Percentiles rank a stretch among this genome's conserved stretches.
These are phyloP conservation scores for Dasyurus viverrinus DNA, from an alignment of 2,113 vertebrate species.

Conservation along the genomic window DNA sequence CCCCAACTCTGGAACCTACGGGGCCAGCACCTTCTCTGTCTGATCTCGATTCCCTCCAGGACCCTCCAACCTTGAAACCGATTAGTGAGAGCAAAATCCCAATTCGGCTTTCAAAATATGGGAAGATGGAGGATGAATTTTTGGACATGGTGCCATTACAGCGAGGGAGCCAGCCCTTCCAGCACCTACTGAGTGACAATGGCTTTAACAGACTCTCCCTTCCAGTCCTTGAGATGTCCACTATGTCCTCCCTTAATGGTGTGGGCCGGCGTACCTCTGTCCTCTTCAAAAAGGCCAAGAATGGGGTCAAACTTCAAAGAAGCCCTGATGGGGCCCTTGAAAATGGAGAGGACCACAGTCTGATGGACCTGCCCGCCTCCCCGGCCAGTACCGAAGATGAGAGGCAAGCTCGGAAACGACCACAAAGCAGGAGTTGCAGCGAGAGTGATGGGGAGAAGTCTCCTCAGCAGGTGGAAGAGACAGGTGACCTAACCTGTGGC, in stretches of 20 bases:
- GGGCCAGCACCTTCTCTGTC: slow-evolving; percentile 91
- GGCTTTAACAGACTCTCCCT: slow-evolving; percentile 87
- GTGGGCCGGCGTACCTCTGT: slow-evolving; percentile 94
- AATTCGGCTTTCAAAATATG: slow-evolving; percentile 86
- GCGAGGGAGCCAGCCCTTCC: slow-evolving; percentile 82
- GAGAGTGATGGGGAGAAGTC: slow-evolving; percentile 87
- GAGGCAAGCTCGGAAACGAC: slow-evolving; percentile 78
- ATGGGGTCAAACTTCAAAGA: slow-evolving; percentile 90
- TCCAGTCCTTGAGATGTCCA: slow-evolving; percentile 62
- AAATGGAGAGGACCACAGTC: slow-evolving; percentile 85
- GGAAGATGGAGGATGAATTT: slow-evolving; percentile 85
- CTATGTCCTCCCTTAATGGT: slow-evolving; percentile 77
- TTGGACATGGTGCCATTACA: slow-evolving; percentile 84
- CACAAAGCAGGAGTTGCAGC: slow-evolving; percentile 78
- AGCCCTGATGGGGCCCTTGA: slow-evolving; percentile 87
- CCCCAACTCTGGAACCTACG: slow-evolving; percentile 95
- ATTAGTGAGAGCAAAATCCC: slow-evolving; percentile 87
- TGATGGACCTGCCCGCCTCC: slow-evolving; percentile 70
- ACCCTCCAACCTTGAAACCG: slow-evolving; percentile 94
- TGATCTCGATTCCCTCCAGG: slow-evolving; percentile 89
- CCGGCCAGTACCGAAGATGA: slow-evolving; percentile 78
- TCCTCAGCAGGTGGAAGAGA: slow-evolving; percentile 82
- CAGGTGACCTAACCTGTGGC: slow-evolving; percentile 83
- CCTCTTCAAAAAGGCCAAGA: slow-evolving; percentile 96
- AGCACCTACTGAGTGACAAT: slow-evolving; percentile 78